Base-by-base conservation (phyloP, 64 coral and sea anemone genomes). In the Orbicella faveolata region DNA sequence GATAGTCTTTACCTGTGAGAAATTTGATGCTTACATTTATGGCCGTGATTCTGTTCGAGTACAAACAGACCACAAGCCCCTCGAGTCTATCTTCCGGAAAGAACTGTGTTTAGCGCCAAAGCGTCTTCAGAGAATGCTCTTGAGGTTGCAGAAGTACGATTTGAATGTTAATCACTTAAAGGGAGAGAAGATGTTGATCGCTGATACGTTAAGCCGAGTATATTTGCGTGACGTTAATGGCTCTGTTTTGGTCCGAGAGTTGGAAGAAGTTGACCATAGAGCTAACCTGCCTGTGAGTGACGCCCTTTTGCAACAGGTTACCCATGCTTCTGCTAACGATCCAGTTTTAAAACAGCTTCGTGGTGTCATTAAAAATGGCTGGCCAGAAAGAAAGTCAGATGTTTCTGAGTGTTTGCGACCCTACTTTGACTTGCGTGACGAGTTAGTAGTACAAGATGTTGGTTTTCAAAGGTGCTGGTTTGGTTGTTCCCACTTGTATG, bases 401-500 rank as follows among this genome's bases (percentile, higher is more conserved):
- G 75, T 77, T 77, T 51, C 75, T 52, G 37, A 19, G 75, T 77
- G 75, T 48, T 51, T 77, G 36, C 41, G 75, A 77, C 10, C 39
- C 75, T 77, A 77, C 75, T 77, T 77, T 77, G 75, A 77, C 37
- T 51, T 77, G 36, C 75, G 41, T 44, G 75, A 77, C 37, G 75
- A 77, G 75, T 51, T 77, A 15, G 75, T 77, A 7, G 75, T 83
- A 35, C 80, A 68, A 83, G 55, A 63, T 63, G 54, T 34, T 83
- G 54, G 35, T 63, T 44, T 83, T 83, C 80, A 83, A 83, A 14
- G 80, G 80, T 34, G 14, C 25, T 34, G 23, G 63, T 62, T 21
- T 83, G 80, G 80, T 83, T 62, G 80, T 83, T 34, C 80, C 80
- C 17, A 26, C 55, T 77, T 48, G 75, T 77, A 77, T 62, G 80